Base-by-base conservation (phyloP, 2,888 invertebrate genomes). In the Ectropis crepuscularia region DNA sequence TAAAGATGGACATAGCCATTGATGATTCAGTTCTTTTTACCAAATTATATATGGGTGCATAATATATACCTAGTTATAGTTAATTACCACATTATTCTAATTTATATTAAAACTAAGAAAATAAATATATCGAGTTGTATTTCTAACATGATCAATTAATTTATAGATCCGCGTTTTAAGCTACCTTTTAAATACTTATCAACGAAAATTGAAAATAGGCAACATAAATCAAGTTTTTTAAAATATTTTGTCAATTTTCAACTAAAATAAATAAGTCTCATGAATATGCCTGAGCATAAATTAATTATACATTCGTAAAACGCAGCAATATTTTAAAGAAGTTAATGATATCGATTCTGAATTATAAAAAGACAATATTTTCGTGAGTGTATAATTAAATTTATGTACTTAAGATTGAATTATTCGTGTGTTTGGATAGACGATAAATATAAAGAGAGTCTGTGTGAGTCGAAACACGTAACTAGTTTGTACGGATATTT, bases 401-500 rank as follows among this genome's bases (percentile, higher is more conserved):
- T 42, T 51, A 62, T 57, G 12, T 41, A 46, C 37, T 10, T 45
- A 11, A 36, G 7, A 28, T n/a, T 49, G 6, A 53, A 47, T 28
- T 51, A 53, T 5, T 6, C 16, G 6, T 42, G 36, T 42, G 10
- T 59, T 67, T 69, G 70, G 67, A 69, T 67, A 66, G 66, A 37
- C 65, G 67, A 89, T 88, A 87, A 87, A 89, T 87, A 88, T 88
- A 87, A 87, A 87, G 87, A 85, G 51, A 81, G 80, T 79, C 82
- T 81, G 83, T 84, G 80, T 79, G 51, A 85, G 86, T 88, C 85
- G 74, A 74, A 83, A 86, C 86, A 89, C 88, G 89, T 90, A 90
- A 88, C 89, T 90, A 90, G 90, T 90, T 90, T 87, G 85, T 83
- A 81, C 78, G 83, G 88, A 88, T 89, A 88, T 90, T 89, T 89